Conservation (phyloP, 2,113 vertebrate genomes). For the Paradoxurus hermaphroditus region DNA sequence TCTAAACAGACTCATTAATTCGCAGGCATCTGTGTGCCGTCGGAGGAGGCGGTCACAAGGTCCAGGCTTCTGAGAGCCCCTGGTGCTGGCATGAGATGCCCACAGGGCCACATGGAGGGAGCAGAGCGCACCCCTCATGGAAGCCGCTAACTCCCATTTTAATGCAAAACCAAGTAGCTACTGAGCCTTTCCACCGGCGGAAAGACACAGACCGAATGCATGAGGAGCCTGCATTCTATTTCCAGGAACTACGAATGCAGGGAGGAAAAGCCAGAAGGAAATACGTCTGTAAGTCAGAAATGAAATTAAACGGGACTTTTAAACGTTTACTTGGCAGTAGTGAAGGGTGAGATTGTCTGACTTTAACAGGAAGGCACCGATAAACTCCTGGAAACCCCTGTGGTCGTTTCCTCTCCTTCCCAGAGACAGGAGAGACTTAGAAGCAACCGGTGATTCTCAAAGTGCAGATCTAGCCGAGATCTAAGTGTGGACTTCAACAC, state of each 20-base stretch:
- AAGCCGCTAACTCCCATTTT: too few species aligned
- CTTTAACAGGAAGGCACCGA: too few species aligned
- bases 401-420: background rate
- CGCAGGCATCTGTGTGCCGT: accelerated
- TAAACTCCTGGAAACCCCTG: background rate
- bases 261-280: background rate
- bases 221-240: background rate
- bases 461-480: too few species aligned
- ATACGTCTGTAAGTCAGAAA: background rate
- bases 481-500: too few species aligned
- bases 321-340: background rate
- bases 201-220: background rate
- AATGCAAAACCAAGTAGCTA: too few species aligned
- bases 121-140: background rate
- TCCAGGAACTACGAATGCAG: background rate
- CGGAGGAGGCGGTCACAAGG: accelerated
- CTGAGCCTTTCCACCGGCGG: too few species aligned
- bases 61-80: background rate
- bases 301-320: background rate
- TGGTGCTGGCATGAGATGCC: accelerated
- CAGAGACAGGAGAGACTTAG: background rate
- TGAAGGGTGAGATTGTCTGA: background rate
- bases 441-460: background rate
- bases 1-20: too few species aligned
- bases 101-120: background rate